These are phyloP conservation scores for Leptinotarsa haldemani DNA, from an alignment of 2,888 invertebrate genomes.

Conservation along the genomic window DNA sequence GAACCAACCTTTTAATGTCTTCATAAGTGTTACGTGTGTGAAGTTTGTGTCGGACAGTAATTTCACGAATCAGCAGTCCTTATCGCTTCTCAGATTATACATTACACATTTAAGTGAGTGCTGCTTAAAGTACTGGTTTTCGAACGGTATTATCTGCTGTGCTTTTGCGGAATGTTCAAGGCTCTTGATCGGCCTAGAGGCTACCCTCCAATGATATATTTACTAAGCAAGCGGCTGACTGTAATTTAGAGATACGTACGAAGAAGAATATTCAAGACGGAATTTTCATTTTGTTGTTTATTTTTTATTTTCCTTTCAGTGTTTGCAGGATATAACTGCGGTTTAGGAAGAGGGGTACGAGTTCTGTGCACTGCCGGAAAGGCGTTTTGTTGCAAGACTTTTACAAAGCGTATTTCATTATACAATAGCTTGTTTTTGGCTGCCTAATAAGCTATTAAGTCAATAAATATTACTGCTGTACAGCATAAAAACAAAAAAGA, in stretches of 20 bases:
- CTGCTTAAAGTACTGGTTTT: constrained; percentile 27
- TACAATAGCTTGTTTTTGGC: too few species aligned
- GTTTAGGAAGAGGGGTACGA: too few species aligned
- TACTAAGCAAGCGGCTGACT: background rate
- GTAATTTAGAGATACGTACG: background rate
- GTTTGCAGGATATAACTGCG: too few species aligned
- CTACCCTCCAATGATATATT: background rate
- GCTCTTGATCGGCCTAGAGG: constrained; percentile 15
- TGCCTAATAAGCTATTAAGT: too few species aligned
- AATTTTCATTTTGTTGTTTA: too few species aligned
- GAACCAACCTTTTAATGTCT: constrained; percentile 28
- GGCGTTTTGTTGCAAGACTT: too few species aligned
- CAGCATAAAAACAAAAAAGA: too few species aligned
- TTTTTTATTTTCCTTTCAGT: too few species aligned
- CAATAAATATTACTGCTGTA: too few species aligned
- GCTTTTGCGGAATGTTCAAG: constrained; percentile 11
- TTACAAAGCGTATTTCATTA: too few species aligned
- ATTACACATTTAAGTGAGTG: constrained; percentile 25
- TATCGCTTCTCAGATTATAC: constrained; percentile 25
- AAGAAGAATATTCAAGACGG: too few species aligned
- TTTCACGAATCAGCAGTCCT: constrained; percentile 24
- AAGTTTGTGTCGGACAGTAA: constrained; percentile 27
- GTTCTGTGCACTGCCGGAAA: too few species aligned
- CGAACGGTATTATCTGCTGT: constrained; percentile 25
- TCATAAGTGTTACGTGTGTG: constrained; percentile 26